Evolutionary conservation across 2,797 vertebrate genomes (phyloP).

Genomic region (Xenopus petersii): DNA sequence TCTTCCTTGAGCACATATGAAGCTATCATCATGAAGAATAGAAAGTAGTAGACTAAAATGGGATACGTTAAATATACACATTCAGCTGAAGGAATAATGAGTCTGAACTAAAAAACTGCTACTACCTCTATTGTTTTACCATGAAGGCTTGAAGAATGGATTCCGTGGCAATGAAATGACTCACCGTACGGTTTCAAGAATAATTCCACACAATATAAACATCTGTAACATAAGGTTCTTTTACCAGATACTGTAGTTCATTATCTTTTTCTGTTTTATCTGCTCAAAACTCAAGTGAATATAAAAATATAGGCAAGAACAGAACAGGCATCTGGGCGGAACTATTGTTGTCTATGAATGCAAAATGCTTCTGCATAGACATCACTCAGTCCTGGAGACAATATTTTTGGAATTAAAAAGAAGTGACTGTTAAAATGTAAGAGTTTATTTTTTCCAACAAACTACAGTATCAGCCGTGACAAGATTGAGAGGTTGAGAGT

Average conservation of each 20-base stretch:
- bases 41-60: conserved; percentile 1
- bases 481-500: too few species aligned
- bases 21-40: not conserved
- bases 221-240: not conserved
- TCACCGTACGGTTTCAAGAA: conserved; percentile 19
- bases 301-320: too few species aligned
- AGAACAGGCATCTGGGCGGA: too few species aligned
- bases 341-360: too few species aligned
- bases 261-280: conserved; percentile 20
- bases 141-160: conserved; percentile 1
- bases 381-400: too few species aligned
- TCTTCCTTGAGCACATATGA: not conserved
- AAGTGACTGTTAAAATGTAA: too few species aligned
- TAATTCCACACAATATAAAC: conserved; percentile 16
- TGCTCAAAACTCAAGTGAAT: not conserved
- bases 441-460: too few species aligned
- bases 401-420: too few species aligned
- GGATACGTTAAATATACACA: conserved; percentile 14
- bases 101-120: conserved; percentile 10
- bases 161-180: conserved; percentile 26
- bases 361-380: too few species aligned
- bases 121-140: conserved; percentile 25
- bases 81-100: conserved; percentile 23
- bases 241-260: not conserved
- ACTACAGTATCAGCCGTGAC: too few species aligned